phyloP scores from a whole-genome alignment of 2,888 invertebrate species.

The Alitta virens region DNA sequence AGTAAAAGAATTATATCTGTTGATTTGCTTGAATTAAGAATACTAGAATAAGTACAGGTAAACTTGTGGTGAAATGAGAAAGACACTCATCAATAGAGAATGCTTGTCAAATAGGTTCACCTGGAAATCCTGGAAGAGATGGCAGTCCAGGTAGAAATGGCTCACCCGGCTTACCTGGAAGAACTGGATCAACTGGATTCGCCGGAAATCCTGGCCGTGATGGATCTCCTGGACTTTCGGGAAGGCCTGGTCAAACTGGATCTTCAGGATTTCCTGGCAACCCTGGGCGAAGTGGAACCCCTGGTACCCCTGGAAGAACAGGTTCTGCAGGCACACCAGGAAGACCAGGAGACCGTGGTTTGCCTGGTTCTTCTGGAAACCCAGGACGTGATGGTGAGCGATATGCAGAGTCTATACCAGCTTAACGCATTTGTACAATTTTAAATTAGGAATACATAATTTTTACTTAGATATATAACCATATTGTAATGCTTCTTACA shows the following conservation, averaged over 20 bases:
- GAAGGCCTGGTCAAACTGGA: constrained; percentile 12
- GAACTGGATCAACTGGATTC: constrained; percentile 9
- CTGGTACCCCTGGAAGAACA: constrained; percentile 7
- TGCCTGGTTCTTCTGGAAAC: constrained; percentile 1
- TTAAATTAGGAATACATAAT: background rate
- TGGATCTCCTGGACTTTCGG: constrained; percentile 13
- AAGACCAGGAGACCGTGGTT: constrained; percentile 1
- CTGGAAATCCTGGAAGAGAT: constrained; percentile 5
- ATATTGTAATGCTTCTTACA: background rate
- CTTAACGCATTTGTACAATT: background rate
- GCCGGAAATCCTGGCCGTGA: constrained; percentile 11
- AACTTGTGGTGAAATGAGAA: too few species aligned
- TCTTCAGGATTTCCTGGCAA: constrained; percentile 20
- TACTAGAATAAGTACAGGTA: too few species aligned
- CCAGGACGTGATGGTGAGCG: constrained; percentile 1
- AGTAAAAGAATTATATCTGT: too few species aligned
- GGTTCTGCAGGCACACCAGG: constrained; percentile 7
- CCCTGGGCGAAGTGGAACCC: background rate
- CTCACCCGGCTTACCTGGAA: background rate
- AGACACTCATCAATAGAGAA: too few species aligned
- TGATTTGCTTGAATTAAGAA: too few species aligned
- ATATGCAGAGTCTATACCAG: background rate
- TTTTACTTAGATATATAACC: background rate
- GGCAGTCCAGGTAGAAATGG: background rate
- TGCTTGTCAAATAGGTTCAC: background rate